Evolutionary conservation across 1,140 invertebrate species (phyloP).

Genomic region (Zaprionus vittiger): DNA sequence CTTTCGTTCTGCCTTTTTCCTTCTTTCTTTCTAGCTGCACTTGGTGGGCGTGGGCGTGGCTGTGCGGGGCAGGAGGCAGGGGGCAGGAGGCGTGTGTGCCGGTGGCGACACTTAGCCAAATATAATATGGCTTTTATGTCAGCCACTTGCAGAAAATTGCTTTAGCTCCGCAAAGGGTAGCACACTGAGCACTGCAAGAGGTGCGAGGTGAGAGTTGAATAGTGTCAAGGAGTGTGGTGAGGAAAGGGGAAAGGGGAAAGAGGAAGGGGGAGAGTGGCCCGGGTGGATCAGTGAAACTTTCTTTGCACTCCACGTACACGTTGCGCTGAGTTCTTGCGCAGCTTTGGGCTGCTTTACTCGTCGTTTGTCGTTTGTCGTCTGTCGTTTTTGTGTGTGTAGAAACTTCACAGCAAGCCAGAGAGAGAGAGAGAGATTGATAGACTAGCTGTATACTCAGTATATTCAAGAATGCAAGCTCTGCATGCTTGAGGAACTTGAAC

Average conservation of each 20-base stretch:
- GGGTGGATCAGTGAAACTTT: slow-evolving; percentile 14
- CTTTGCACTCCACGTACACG: slow-evolving; percentile 20
- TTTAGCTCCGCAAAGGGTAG: slow-evolving; percentile 42
- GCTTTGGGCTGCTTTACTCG: slow-evolving; percentile 15
- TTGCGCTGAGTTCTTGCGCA: slow-evolving; percentile 18
- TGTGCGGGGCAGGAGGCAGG: background rate
- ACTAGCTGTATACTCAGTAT: slow-evolving; percentile 1
- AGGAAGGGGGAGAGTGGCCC: background rate
- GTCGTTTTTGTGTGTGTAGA: background rate
- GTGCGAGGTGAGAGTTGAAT: background rate
- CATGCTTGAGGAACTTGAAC: background rate
- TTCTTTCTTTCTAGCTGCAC: slow-evolving; percentile 8
- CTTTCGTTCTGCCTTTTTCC: background rate
- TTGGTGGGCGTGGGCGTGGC: background rate
- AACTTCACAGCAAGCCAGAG: background rate
- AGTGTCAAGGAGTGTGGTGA: background rate
- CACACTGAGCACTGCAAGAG: background rate
- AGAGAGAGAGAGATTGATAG: background rate
- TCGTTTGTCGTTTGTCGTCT: background rate
- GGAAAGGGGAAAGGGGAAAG: background rate
- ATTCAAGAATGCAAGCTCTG: background rate
- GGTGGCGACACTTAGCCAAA: slow-evolving; percentile 79
- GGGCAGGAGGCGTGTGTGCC: slow-evolving; percentile 33
- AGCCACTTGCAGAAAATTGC: slow-evolving; percentile 78
- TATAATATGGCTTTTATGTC: slow-evolving; percentile 81